Percentiles rank a stretch among this genome's conserved stretches.
These are phyloP conservation scores for Eptatretus atami DNA, from an alignment of 2,797 vertebrate species.

Conservation along the genomic window DNA sequence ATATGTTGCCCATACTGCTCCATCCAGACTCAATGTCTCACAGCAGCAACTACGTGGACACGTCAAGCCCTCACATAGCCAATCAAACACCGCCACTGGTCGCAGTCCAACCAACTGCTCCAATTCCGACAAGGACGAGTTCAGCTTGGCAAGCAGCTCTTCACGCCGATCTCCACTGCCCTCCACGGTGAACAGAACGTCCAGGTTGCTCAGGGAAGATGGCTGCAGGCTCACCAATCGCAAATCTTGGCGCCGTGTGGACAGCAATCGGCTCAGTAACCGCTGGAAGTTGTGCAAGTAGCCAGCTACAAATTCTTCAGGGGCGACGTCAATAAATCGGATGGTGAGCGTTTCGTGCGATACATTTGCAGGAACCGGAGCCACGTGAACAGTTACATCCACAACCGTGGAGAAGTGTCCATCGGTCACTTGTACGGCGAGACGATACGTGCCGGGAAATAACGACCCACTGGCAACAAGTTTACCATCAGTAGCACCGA, in stretches of 20 bases:
- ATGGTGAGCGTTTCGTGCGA: constrained; percentile 57
- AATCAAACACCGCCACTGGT: neutral
- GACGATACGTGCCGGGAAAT: constrained; percentile 48
- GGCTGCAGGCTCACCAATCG: constrained; percentile 78
- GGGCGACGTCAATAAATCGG: constrained; percentile 51
- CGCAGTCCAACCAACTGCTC: constrained; percentile 33
- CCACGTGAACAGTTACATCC: constrained; percentile 46
- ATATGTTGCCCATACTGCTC: constrained; percentile 36
- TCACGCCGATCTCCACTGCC: constrained; percentile 28
- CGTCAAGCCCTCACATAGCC: neutral
- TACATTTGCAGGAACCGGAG: constrained; percentile 47
- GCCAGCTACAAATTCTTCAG: constrained; percentile 51
- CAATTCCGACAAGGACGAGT: constrained; percentile 38
- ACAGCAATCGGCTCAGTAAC: constrained; percentile 28
- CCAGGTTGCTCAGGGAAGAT: constrained; percentile 26
- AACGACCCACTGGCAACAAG: constrained; percentile 65
- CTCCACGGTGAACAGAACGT: constrained; percentile 61
- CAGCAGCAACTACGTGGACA: neutral
- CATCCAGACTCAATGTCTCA: neutral
- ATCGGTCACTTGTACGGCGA: constrained; percentile 74
- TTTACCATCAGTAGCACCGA: constrained; percentile 55
- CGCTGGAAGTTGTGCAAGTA: constrained; percentile 42
- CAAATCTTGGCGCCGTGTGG: constrained; percentile 43
- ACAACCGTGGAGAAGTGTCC: constrained; percentile 61
- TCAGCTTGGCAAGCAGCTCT: constrained; percentile 66